Conservation (phyloP, 1,140 invertebrate genomes). For the Phymastichus coffea region DNA sequence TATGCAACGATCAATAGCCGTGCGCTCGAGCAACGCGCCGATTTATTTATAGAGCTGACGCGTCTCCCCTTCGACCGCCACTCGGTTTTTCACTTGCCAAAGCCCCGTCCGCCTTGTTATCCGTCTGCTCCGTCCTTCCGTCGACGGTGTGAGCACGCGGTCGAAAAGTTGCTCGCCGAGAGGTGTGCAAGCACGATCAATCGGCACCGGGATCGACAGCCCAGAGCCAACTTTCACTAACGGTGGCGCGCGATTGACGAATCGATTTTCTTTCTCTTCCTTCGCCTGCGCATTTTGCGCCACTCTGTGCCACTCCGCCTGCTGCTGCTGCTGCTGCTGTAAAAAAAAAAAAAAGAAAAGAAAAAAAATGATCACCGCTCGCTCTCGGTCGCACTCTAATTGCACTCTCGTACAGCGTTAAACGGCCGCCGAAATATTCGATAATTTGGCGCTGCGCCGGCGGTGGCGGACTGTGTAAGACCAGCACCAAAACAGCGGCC, state of each 20-base stretch:
- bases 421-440: conserved; percentile 36
- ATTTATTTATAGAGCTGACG: conserved; percentile 45
- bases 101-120: conserved; percentile 7
- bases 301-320: too few species aligned
- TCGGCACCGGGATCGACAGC: background rate
- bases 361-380: conserved; percentile 32
- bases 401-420: conserved; percentile 31
- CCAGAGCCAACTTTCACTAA: conserved; percentile 17
- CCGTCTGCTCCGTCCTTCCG: too few species aligned
- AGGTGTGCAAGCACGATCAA: background rate
- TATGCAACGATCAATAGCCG: conserved; percentile 41
- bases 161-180: background rate
- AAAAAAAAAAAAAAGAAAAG: too few species aligned
- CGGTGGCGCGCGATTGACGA: conserved; percentile 18
- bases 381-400: conserved; percentile 2
- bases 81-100: background rate
- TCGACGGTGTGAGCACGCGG: too few species aligned
- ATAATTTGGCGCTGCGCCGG: conserved; percentile 31
- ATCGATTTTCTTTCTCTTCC: conserved; percentile 6
- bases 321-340: too few species aligned
- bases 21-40: conserved; percentile 18
- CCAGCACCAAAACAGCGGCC: background rate
- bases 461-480: background rate
- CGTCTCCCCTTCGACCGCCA: conserved; percentile 11
- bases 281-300: background rate